Evolutionary conservation across 2,888 invertebrate species (phyloP), one percentile per base, ranked within the genome.

Genomic region (Himalopsyche japonica): DNA sequence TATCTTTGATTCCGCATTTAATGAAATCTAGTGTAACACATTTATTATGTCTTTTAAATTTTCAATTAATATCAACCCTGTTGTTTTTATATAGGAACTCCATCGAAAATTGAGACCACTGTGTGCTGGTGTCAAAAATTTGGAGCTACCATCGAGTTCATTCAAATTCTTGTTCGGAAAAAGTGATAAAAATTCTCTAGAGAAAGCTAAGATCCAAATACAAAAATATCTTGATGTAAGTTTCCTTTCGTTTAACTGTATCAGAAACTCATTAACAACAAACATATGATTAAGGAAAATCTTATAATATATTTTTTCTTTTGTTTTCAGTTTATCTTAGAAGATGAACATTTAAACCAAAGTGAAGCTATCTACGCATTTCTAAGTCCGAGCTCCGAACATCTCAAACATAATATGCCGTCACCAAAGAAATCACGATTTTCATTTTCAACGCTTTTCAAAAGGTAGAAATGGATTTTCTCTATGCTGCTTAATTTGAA

Each of bases 281-380:
- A n/a, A n/a, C n/a, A n/a, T n/a, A n/a, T n/a, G n/a, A n/a, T n/a
- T n/a, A n/a, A n/a, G n/a, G n/a, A n/a, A n/a, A n/a, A n/a, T n/a
- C n/a, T n/a, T n/a, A n/a, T n/a, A 57, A 34, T 27, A 64, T 32
- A 37, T 76, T 57, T 77, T 7, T 80, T 24, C 80, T 80, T 85
- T 84, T 86, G 32, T 80, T 92, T 93, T 86, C 90, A 97, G 97
- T 96, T 95, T 90, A 95, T 98, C 88, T 92, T 98, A 90, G 96
- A 96, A 91, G 97, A 98, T 89, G 97, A 97, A 87, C 93, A 95
- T 88, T 92, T 98, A 87, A 96, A 96, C 90, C 96, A 97, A 91
- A 96, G 97, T 89, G 98, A 98, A 91, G 96, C 97, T 81, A 93
- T 98, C 87, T 98, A 97, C 89, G 95, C 96, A 86, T 98, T 98